Base-by-base conservation (phyloP, 2,888 invertebrate species). In the Panopea generosa region DNA sequence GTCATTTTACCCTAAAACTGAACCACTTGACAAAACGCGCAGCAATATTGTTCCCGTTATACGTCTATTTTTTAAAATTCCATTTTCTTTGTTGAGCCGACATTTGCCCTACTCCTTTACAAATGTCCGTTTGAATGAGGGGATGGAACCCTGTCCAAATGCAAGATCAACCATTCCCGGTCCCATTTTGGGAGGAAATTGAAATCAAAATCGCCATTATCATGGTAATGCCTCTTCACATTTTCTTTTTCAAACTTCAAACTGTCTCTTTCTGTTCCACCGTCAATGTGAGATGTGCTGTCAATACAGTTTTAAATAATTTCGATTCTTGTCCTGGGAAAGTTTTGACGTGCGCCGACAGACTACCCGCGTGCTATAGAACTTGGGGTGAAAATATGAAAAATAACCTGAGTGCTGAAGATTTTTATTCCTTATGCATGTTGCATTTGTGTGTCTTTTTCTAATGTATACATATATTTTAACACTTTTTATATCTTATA, bases 161-260 rank as follows among this genome's bases (percentile, higher is more conserved):
- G 50, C 20, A 55, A 57, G 66, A 29, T 77, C 33, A 61, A 52
- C 53, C 71, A 59, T 68, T 68, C 61, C 60, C 18, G 50, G 26
- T 53, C 40, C 55, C 63, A 70, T 57, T 63, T 62, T 52, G 50
- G 57, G 71, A 74, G 80, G 80, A 77, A 80, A 80, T 76, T 80
- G 73, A 76, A 80, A 73, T 62, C 59, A 49, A 66, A 70, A 67
- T 47, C 55, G 53, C 71, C 62, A 73, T 80, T 80, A 73, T 80
- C 71, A 80, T 80, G 80, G 59, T 80, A 80, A 80, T 80, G 29
- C 61, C 80, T 56, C 80, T 76, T 77, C 80, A 74, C 18, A 56
- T 67, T 57, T 74, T 52, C 38, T 52, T 66, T 69, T n/a, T n/a
- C n/a, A n/a, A n/a, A n/a, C 70, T 52, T 45, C 40, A 55, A 50